A percentile compares a stretch with the other conserved stretches of the same genome.
phyloP scores from a whole-genome alignment of 2,113 vertebrate genomes.

The Heterotilapia buettikoferi region DNA sequence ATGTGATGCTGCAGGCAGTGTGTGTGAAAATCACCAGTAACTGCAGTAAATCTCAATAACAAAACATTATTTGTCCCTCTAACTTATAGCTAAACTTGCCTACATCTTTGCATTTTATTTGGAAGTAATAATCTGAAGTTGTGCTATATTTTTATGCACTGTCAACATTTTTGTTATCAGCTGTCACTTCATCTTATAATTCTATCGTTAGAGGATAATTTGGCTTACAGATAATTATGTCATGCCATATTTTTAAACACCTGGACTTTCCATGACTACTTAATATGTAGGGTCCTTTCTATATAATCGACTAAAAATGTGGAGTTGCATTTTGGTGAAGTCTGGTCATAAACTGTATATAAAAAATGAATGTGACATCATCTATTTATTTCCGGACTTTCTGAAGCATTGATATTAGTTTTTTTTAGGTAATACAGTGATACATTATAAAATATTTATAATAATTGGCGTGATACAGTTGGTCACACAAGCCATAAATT shows the following conservation, averaged over 20 bases:
- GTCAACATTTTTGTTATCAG: not conserved
- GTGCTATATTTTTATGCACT: not conserved
- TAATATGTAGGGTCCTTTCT: not conserved
- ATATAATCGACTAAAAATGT: not conserved
- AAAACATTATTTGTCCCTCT: not conserved
- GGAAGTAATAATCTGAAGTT: not conserved
- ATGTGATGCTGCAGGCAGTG: not conserved
- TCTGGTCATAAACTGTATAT: not conserved
- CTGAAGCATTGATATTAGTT: not conserved
- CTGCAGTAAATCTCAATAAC: not conserved
- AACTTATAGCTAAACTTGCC: not conserved
- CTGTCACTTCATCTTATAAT: not conserved
- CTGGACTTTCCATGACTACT: not conserved
- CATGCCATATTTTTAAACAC: not conserved
- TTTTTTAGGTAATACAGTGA: not conserved
- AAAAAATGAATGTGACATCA: not conserved
- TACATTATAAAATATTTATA: not conserved
- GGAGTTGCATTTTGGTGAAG: not conserved
- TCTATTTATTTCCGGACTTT: not conserved
- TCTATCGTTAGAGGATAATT: not conserved
- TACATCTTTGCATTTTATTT: not conserved
- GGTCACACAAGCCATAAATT: not conserved
- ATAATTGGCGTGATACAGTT: not conserved
- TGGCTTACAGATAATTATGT: not conserved
- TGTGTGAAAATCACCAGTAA: not conserved